Conservation (phyloP, 2,113 vertebrate genomes). For the Gorsachius goisagi region DNA sequence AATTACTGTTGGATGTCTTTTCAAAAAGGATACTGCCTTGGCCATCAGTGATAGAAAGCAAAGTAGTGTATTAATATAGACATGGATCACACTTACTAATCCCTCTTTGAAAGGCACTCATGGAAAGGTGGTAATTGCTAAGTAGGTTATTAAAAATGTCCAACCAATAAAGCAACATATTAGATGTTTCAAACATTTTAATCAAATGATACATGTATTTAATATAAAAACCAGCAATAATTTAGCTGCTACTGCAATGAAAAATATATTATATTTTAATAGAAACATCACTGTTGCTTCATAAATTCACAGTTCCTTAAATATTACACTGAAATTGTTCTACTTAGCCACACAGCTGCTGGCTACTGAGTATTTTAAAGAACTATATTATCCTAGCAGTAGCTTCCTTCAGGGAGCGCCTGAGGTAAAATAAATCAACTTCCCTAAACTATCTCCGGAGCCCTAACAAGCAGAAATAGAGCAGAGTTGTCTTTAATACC, state of each 20-base stretch:
- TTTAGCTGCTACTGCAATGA: not conserved
- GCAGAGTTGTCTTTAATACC: not conserved
- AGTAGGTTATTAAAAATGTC: not conserved
- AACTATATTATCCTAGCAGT: not conserved
- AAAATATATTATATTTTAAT: not conserved
- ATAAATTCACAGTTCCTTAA: not conserved
- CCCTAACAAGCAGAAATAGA: not conserved
- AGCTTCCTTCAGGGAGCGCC: not conserved
- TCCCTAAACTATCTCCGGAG: not conserved
- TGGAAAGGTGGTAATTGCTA: not conserved
- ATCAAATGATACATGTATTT: not conserved
- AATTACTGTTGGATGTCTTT: not conserved
- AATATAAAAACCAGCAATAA: not conserved
- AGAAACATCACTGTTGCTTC: not conserved
- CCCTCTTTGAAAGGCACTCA: not conserved
- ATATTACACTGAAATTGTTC: not conserved
- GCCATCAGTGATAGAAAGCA: not conserved
- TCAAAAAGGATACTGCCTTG: not conserved
- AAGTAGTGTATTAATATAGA: fast-evolving
- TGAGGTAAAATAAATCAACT: not conserved
- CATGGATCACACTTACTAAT: not conserved
- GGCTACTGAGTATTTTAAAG: not conserved
- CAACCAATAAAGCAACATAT: not conserved
- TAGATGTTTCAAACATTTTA: not conserved
- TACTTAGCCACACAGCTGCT: not conserved